Base-by-base conservation (phyloP, 2,113 vertebrate species). In the Todiramphus saurophagus region DNA sequence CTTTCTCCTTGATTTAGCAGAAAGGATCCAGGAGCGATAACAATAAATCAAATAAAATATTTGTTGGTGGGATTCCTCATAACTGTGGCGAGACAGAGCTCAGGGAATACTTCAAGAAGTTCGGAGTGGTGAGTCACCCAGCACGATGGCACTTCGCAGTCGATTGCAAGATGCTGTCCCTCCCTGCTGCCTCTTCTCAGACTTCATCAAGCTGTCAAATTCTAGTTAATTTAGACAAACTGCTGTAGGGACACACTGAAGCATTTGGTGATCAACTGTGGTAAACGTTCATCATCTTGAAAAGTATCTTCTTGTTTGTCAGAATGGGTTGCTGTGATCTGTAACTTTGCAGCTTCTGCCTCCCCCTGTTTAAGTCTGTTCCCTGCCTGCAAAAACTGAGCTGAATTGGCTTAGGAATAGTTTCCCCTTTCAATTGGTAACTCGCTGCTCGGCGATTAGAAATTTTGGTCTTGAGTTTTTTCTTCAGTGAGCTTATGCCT, bases 71-170 rank as follows among this genome's bases (percentile, higher is more conserved):
- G 96, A 99, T 99, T 97, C 99, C 99, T 98, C 99, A 99, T 98
- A 99, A 99, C 98, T 99, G 99, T 97, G 99, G 99, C 70, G 99
- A 99, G 98, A 99, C 99, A 92, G 99, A 99, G 98, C 99, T 99
- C 99, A 99, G 99, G 99, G 99, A 99, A 97, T 99, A 99, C 99
- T 99, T 99, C 99, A 99, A 99, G 98, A 99, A 99, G 98, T 99
- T 99, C 75, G 99, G 99, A 99, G 99, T 99, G 99, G 99, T 99
- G 98, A 99, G 99, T 99, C 80, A 76, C 84, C 69, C 76, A 13
- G 82, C 43, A 11, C 33, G 18, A 16, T 60, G 28, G 79, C 72
- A 66, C 33, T 68, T 64, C 18, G 8, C 35, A 12, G 14, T 33
- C 3, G 28, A 46, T 66, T 43, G 41, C 30, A 64, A 70, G 82